Conservation (phyloP, 2,888 invertebrate species). For the Bruchidius siliquastri region DNA sequence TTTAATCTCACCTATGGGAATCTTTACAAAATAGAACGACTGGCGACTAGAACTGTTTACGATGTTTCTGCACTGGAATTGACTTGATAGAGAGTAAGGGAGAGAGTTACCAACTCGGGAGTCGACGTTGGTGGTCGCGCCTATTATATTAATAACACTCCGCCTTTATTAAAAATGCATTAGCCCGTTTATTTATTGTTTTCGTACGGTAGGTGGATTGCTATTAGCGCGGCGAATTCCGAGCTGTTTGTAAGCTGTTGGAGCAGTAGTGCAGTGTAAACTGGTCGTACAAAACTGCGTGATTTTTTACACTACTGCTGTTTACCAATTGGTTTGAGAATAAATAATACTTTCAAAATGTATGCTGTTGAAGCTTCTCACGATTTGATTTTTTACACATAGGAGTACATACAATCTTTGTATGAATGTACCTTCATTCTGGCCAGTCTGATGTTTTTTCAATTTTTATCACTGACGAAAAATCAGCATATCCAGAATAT, state of each 20-base stretch:
- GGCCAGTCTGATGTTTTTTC: too few species aligned
- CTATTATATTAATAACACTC: slow-evolving; percentile 47
- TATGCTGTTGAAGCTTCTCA: too few species aligned
- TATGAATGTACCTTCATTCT: too few species aligned
- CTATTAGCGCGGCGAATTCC: neutral
- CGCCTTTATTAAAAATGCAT: slow-evolving; percentile 45
- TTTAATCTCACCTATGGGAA: too few species aligned
- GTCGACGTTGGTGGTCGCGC: slow-evolving; percentile 45
- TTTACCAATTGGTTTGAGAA: too few species aligned
- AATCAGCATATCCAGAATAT: too few species aligned
- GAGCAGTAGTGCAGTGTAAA: neutral
- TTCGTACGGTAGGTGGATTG: slow-evolving; percentile 41
- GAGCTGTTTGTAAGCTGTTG: neutral
- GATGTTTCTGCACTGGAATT: neutral
- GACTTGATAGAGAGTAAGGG: neutral
- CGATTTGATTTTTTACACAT: too few species aligned
- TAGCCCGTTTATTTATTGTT: slow-evolving; percentile 45
- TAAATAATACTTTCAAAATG: too few species aligned
- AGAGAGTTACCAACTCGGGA: neutral
- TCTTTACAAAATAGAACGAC: too few species aligned
- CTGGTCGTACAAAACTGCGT: neutral
- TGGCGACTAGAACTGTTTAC: neutral
- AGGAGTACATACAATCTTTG: too few species aligned
- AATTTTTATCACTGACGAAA: too few species aligned
- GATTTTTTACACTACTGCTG: neutral